Base-by-base conservation (phyloP, 2,797 vertebrate genomes). In the Discoglossus pictus region DNA sequence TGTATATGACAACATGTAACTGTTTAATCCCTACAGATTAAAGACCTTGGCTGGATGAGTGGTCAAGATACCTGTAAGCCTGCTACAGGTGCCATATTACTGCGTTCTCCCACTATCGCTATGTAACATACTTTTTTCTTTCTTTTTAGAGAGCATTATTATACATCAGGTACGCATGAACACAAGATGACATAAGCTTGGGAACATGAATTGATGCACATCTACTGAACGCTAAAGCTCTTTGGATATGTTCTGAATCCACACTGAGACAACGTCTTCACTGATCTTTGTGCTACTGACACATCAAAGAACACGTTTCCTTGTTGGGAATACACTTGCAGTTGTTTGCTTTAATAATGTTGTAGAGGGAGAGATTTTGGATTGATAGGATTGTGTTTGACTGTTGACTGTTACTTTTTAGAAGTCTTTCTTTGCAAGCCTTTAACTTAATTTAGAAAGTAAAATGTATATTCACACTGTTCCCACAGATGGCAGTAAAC, bases 101-200 rank as follows among this genome's bases (percentile, higher is more conserved):
- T 21, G 15, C 27, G 8, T 16, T 50, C 15, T 42, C 7, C 13
- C 2, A 12, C 15, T n/a, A 13, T n/a, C n/a, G 9, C 15, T 27
- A 7, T 34, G 15, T 51, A 67, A 24, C 21, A 15, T n/a, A 1
- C 17, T 25, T 47, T 78, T 75, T 78, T 61, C 83, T 88, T 61
- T 80, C 74, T 84, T 83, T 83, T n/a, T 84, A 91, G 90, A 91
- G 76, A 91, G 88, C 53, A 78, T 91, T 83, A 65, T 90, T 78
- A 88, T 91, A 74, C 90, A 90, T 78, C 90, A 89, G 78, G 79
- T 91, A 73, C 82, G 79, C 36, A 83, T 88, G 86, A 91, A 79
- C 83, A 80, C 87, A 70, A 83, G 87, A 86, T 91, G 89, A 90
- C 76, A 74, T 31, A 4, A 34, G 25, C 69, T 65, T 12, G 46